Base-by-base conservation (phyloP, 2,888 invertebrate genomes). In the Mythimna pallens region DNA sequence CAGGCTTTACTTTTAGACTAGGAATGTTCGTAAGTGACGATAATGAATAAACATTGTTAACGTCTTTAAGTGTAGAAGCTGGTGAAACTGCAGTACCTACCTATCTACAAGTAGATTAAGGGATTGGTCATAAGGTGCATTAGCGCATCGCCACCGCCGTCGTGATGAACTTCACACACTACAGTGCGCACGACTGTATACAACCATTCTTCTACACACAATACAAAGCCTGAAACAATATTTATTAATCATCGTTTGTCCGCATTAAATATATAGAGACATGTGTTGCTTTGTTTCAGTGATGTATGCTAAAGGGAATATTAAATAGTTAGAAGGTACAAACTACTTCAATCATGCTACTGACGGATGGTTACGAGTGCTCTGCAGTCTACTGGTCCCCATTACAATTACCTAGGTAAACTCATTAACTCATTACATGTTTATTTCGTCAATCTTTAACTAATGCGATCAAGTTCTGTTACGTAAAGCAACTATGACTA, bases 401-500 rank as follows among this genome's bases (percentile, higher is more conserved):
- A 81, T 83, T 76, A 80, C 76, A 80, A 80, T 82, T 69, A 47
- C 47, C 43, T 62, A 40, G 61, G 40, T 36, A 77, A 40, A 47
- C 47, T 80, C 73, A 78, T 80, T 73, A 77, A 54, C 72, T 78
- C 71, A 74, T 81, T 77, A 83, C 72, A 68, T 68, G 69, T 68
- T 50, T 69, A 62, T 77, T 78, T 84, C 67, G 70, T 71, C 71
- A 78, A 83, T 78, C 61, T 70, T 74, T 76, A 72, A 78, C 74
- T 75, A 79, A 84, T 84, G 77, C 25, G 62, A 66, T 69, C 66
- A 65, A 82, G 64, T 25, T 64, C 61, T 69, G 65, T 83, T 82
- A 78, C 81, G 76, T 75, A 76, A 84, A 69, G 2, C 52, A 47
- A 65, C 36, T 71, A 78, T 78, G 76, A 82, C 74, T 74, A 80